Base-by-base conservation (phyloP, 2,797 vertebrate genomes). In the Euphonia xanthogaster region DNA sequence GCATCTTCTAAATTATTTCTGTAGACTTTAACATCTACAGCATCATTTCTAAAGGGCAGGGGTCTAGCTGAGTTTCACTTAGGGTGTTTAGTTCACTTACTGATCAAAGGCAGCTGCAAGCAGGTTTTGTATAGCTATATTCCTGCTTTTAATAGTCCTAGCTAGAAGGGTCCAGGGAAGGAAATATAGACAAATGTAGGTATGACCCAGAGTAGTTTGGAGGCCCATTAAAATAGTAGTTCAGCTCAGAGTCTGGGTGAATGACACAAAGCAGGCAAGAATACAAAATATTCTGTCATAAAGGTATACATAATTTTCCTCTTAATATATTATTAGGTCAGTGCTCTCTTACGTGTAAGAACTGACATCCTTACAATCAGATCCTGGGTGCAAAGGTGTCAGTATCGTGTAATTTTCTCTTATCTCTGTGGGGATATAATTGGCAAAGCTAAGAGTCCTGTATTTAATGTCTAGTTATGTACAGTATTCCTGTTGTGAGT, bases 171-270 rank as follows among this genome's bases (percentile, higher is more conserved):
- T 62, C 31, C 21, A 12, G 18, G 12, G 35, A 28, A 54, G 45
- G 15, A 63, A n/a, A 45, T 17, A 15, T 0, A 57, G 35, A 27
- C 0, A 0, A n/a, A 51, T 51, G 45, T 37, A 35, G 33, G 25
- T 10, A 57, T 53, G 53, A 37, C 27, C 42, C 33, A 30, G 31
- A 55, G 19, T 45, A n/a, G 28, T 45, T 27, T 60, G 28, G 31
- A 22, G 11, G 22, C n/a, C 50, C 23, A 1, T 30, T 54, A 50
- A 42, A 72, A 39, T 24, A 71, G 20, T 45, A 58, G 25, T 23
- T 40, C 22, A 40, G 10, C 45, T 71, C 42, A 51, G 45, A 70
- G 35, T 44, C 39, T 67, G 48, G 11, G 12, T 51, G 35, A 85
- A 48, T 58, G 40, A 40, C 20, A 31, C 9, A 22, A n/a, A 62